Base-by-base conservation (phyloP, 2,113 vertebrate genomes). In the human (Homo sapiens) region DNA sequence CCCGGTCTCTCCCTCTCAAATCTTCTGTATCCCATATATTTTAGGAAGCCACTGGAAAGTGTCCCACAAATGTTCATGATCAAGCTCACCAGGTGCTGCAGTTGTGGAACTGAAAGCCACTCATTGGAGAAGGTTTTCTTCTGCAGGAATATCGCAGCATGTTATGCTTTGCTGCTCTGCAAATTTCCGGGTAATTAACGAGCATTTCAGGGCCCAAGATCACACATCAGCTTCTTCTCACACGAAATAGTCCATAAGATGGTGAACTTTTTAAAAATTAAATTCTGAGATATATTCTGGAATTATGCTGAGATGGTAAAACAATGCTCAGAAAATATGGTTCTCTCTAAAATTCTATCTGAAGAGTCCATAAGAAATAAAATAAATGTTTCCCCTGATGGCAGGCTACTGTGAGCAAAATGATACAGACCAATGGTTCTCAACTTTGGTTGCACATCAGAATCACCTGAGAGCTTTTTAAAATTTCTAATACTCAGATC, bases 391-490 rank as follows among this genome's bases (percentile, higher is more conserved):
- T 90, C 92, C 92, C 92, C 95, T 52, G 45, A 68, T 23, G 32
- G 40, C 75, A 82, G 45, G 55, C 23, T 92, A 27, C 55, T 92
- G 84, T 73, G 88, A 84, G n/a, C 59, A 93, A 88, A 94, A 87
- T 87, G 93, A 82, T 4, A 61, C 61, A 92, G 7, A 64, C 32
- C 32, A 30, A 2, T 48, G 43, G 20, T 79, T 68, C 20, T 93
- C 43, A 48, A 7, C 3, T 20, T 81, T 43, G 1, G 27, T 4
- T 61, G 30, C 2, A 20, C 18, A 32, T 25, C 81, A 90, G 30
- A 84, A 35, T 50, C 76, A 78, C 8, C 8, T 14, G 14, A 45
- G 40, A 83, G 48, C n/a, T 76, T 79, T 32, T 92, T 6, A 79
- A 79, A 89, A 90, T 89, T 66, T 30, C 43, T 16, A 16, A 11